Base-by-base conservation (phyloP, 2,888 invertebrate species). In the Cataglyphis altisquamis region DNA sequence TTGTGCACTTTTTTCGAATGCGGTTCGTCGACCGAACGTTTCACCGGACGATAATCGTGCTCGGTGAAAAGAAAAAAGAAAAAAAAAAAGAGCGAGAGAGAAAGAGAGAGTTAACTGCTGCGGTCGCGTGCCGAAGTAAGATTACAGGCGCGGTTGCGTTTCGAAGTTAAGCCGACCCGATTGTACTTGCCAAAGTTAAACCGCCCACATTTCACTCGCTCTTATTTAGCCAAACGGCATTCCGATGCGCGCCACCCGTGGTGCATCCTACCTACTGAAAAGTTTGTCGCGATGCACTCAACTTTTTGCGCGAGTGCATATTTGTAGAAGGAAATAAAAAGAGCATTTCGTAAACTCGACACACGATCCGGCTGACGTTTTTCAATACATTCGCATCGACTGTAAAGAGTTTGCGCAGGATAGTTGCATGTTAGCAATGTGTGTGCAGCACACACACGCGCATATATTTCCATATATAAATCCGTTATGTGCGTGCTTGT, bases 131-230 rank as follows among this genome's bases (percentile, higher is more conserved):
- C 68, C 78, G 32, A 21, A 45, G 78, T 68, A 78, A 78, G 78
- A 78, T 78, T 78, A 78, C 68, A 68, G 57, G 60, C 78, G 78
- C 68, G 78, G 70, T 78, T 78, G 78, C 78, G 68, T 78, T 78
- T 68, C 70, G 60, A 68, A 78, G 78, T 78, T 78, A 78, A 78
- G 70, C 60, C 68, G 78, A 78, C 78, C 60, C 68, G 78, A 45
- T 78, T 78, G 68, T 41, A 78, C 57, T 78, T 45, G 77, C 52
- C 52, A 10, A 57, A 78, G 70, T 78, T 78, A 78, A 78, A 78
- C 60, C 60, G 68, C 36, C 78, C 78, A 68, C 68, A 68, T 78
- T 78, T 78, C 57, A 60, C 68, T 60, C 68, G 45, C 57, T 60
- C 70, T 78, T 78, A 78, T 78, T 68, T 78, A 68, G 68, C 60